Evolutionary conservation across 2,888 invertebrate genomes (phyloP), one percentile per base, ranked within the genome.

Genomic region (Octonoba sinensis): DNA sequence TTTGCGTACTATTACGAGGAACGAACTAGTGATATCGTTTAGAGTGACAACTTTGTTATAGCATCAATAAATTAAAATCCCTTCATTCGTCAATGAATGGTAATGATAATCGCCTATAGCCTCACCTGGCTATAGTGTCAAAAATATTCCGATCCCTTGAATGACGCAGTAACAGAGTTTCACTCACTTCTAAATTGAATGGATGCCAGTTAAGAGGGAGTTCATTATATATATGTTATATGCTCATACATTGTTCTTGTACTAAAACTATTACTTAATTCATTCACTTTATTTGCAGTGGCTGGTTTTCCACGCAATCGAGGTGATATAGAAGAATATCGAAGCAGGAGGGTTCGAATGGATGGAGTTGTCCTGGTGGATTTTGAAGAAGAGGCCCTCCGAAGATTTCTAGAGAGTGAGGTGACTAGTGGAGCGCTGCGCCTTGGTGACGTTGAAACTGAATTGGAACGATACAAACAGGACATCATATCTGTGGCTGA

Each of bases 241-340:
- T 27, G 27, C 3, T 27, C 27, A 27, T 27, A 27, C 6, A 27
- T 2, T 27, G 27, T 36, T 36, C 36, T 36, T 18, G 1, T 54
- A 3, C 18, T 4, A 51, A 15, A 51, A 51, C 1, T n/a, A n/a
- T 51, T n/a, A 22, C 24, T 59, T 12, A 6, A 59, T 36, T 16
- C 44, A 8, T 24, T 51, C 8, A 1, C 51, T 69, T 16, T 57
- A 27, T 36, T 77, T 69, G 3, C 70, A 70, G 77, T 83, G n/a
- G 78, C 83, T n/a, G 83, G 83, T 22, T 83, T 83, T 54, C 83
- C 83, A n/a, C 46, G 83, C 8, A 83, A 70, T 24, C 24, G 78
- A 57, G 77, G 83, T 3, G 83, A 83, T 60, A 83, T 83, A 27
- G 77, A 78, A 46, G 83, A 83, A 27, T 83, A 78, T 27, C 54